Base-by-base conservation (phyloP, 2,113 vertebrate species). In the Siniperca chuatsi region DNA sequence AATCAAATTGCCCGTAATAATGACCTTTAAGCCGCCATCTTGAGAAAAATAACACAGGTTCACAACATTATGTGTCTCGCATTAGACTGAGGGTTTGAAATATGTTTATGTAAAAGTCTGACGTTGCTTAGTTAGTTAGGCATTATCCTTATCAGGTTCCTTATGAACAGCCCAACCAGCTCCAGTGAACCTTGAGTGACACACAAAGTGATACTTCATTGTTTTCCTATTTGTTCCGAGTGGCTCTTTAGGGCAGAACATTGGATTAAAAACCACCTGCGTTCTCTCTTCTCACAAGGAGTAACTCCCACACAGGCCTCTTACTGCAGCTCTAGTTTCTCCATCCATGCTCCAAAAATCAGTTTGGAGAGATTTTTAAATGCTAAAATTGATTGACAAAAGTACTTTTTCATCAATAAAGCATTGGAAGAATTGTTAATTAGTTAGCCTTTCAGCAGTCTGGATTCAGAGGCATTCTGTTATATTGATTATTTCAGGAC, bases 221-320 rank as follows among this genome's bases (percentile, higher is more conserved):
- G 29, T 72, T 87, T 81, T 61, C 64, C 46, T 70, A n/a, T 78
- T 84, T 83, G 46, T 80, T 84, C 25, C 7, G 9, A 84, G 78
- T 71, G 61, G 58, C 42, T 78, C 54, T 81, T 79, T 20, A 16
- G 21, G 78, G 61, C 50, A 85, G 52, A 78, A 87, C 55, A 20
- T 52, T 80, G 44, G 20, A 75, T 84, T 65, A 61, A 83, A 58
- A 75, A 60, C 7, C 50, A 25, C 72, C 66, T 81, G 69, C 44
- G 3, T 21, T 52, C 68, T 46, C 9, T 60, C 65, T 46, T 75
- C 37, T 84, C 10, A 37, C 52, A 52, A 70, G 75, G 50, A 72
- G 60, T 52, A 67, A 40, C 82, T 64, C 68, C 58, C 70, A 87
- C 66, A 73, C 13, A 67, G 46, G 18, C 72, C 70, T 64, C 61